Evolutionary conservation across 2,797 vertebrate species (phyloP), one percentile per base, ranked within the genome.

Genomic region (Xenentodon cancila): DNA sequence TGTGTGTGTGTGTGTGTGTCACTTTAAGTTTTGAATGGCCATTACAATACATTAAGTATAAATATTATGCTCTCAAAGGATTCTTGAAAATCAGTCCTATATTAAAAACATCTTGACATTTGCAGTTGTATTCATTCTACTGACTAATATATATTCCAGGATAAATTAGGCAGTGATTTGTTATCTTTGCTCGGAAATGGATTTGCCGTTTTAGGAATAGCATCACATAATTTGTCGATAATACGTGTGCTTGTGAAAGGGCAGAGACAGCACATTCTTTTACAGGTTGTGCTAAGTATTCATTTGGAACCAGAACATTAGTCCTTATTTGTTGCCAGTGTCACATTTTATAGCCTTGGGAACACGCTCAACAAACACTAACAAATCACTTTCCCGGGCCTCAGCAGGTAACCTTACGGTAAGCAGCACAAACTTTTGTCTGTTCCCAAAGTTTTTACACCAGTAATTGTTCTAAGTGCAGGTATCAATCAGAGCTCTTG

Each of bases 381-480:
- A 88, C 90, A 89, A 90, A 92, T 92, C 85, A 89, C 86, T 89
- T 82, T 70, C 77, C 49, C 0, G 18, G 71, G 55, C 74, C 78
- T 72, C 77, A 65, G 68, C 63, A 61, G 73, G 70, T 81, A 81
- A 88, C 69, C 83, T 72, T 20, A 18, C 46, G 18, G 55, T 80
- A 82, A 88, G 81, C 75, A 53, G 70, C 50, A 20, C 71, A 78
- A 91, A 90, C 86, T 89, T 91, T 88, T 86, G 82, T 83, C 85
- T 88, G 80, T 84, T 73, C 40, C 65, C 67, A 83, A 92, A 90
- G 83, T 90, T 93, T 92, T 88, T 83, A 83, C 86, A 82, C 84
- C 78, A 75, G 88, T 93, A 91, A 93, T 91, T 92, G 85, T 86
- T 87, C 77, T 91, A 90, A 91, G 91, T 92, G 90, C 86, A 85